phyloP scores from a whole-genome alignment of 1,140 invertebrate species.

The Notospermus geniculatus region DNA sequence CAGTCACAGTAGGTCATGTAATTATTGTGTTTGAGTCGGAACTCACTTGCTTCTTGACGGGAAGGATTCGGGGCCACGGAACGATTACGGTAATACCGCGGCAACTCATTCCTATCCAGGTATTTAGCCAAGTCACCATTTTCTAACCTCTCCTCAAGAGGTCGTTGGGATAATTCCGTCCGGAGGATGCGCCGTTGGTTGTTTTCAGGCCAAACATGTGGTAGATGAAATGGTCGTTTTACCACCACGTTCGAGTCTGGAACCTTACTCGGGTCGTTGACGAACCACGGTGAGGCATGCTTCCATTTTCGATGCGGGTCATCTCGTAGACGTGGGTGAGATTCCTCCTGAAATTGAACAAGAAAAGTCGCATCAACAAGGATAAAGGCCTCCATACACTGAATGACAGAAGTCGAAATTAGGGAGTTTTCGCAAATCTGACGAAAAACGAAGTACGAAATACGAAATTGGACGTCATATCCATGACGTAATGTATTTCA shows the following conservation, averaged over 20 bases:
- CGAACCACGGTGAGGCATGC: constrained; percentile 9
- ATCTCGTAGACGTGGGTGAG: background rate
- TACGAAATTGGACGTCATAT: no score
- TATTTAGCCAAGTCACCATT: constrained; percentile 3
- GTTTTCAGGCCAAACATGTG: background rate
- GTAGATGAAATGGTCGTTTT: constrained; percentile 11
- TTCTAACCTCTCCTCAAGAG: background rate
- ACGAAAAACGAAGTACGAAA: no score
- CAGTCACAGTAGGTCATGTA: constrained; percentile 4
- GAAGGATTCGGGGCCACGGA: background rate
- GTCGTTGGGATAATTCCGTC: background rate
- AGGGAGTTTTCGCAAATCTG: no score
- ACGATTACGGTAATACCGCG: background rate
- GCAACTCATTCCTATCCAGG: constrained; percentile 1
- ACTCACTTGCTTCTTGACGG: background rate
- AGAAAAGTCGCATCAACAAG: no score
- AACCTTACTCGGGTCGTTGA: constrained; percentile 14
- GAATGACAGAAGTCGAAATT: no score
- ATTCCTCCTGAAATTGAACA: no score
- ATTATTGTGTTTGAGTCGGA: background rate
- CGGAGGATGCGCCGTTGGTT: background rate
- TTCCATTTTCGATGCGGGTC: constrained; percentile 1
- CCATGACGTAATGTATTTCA: no score
- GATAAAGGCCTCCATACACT: no score
- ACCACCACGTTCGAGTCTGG: constrained; percentile 9